These are phyloP conservation scores for Scolopax mira DNA, from an alignment of 2,113 vertebrate genomes.

Conservation along the genomic window DNA sequence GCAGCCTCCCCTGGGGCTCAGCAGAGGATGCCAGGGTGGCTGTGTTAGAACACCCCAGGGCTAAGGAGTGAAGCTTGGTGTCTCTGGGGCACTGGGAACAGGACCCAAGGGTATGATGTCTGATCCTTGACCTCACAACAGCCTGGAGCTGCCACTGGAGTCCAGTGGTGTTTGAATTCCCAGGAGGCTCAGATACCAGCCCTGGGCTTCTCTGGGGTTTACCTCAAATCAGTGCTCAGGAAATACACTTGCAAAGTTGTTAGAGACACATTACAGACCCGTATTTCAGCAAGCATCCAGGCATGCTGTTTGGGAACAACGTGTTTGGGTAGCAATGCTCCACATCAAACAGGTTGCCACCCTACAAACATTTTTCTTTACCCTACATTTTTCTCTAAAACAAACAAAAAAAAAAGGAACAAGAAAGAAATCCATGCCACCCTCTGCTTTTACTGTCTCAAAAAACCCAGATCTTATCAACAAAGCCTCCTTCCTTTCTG, in stretches of 20 bases:
- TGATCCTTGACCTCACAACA: background rate
- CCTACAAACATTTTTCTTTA: background rate
- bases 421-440: background rate
- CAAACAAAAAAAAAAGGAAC: background rate
- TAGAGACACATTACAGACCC: background rate
- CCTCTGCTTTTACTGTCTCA: background rate
- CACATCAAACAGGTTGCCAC: background rate
- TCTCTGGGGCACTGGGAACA: rapidly evolving
- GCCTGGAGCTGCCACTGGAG: background rate
- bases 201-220: background rate
- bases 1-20: background rate
- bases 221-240: rapidly evolving
- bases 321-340: background rate
- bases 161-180: background rate
- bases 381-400: background rate
- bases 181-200: background rate
- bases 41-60: background rate
- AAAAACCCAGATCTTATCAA: background rate
- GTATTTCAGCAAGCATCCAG: background rate
- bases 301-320: background rate
- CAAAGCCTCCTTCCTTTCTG: background rate
- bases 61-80: rapidly evolving
- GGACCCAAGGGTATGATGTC: background rate
- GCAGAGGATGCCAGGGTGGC: rapidly evolving
- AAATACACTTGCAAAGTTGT: background rate